Conservation (phyloP, 2,113 vertebrate genomes). For the Sphaerodactylus townsendi region DNA sequence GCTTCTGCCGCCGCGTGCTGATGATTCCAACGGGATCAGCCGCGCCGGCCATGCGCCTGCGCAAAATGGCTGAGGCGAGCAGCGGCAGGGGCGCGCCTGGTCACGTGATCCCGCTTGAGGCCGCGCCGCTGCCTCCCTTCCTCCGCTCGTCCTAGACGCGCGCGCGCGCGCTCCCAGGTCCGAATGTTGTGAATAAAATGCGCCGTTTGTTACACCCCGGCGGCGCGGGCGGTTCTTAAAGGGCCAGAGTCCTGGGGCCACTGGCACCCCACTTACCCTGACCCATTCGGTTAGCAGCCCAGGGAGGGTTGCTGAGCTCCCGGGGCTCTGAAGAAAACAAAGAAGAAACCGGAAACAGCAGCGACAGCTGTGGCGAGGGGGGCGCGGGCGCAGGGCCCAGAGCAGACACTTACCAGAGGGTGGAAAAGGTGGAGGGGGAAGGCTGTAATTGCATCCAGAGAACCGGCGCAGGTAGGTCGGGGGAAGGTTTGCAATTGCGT, state of each 20-base stretch:
- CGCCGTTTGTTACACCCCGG: constrained; percentile 57
- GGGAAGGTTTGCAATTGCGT: background rate
- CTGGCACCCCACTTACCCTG: constrained; percentile 14
- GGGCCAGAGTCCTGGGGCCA: constrained; percentile 53
- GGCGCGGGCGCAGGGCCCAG: constrained; percentile 8
- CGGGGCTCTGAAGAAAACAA: constrained; percentile 10
- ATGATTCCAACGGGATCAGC: background rate
- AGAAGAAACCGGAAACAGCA: constrained; percentile 20
- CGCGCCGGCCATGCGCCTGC: background rate
- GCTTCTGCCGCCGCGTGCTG: background rate
- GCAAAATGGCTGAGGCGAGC: background rate
- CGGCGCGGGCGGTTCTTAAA: constrained; percentile 67
- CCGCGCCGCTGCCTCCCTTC: background rate
- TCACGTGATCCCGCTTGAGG: background rate
- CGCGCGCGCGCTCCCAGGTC: constrained; percentile 69
- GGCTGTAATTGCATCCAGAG: background rate
- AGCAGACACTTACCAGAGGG: background rate
- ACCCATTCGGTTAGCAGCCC: background rate
- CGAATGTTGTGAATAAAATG: constrained; percentile 76
- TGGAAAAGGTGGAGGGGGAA: background rate
- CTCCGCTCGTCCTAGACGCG: constrained; percentile 22
- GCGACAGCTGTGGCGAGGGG: background rate
- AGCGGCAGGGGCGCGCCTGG: background rate
- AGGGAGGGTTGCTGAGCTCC: background rate
- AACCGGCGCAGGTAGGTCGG: background rate